Evolutionary conservation across 2,888 invertebrate genomes (phyloP).

Genomic region (Flexamia atlantica): DNA sequence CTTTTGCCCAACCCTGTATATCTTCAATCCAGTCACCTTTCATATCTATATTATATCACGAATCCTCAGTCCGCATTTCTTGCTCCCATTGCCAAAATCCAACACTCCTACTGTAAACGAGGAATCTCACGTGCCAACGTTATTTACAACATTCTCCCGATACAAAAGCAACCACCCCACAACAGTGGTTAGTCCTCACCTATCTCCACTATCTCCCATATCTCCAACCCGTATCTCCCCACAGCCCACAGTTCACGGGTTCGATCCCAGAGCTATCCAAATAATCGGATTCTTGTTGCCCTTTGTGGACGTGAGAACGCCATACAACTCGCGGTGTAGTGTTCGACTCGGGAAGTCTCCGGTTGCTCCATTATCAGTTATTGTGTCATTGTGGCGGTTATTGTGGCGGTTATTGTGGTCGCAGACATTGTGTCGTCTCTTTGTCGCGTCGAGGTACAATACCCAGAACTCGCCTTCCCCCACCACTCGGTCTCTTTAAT

Average conservation of each 20-base stretch:
- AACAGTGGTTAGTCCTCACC: too few relatives aligned
- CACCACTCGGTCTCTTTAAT: slow-evolving; percentile 16
- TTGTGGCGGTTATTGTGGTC: slow-evolving; percentile 5
- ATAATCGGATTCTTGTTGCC: slow-evolving; percentile 42
- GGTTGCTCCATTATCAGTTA: slow-evolving; percentile 38
- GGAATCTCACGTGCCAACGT: too few relatives aligned
- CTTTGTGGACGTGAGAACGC: slow-evolving; percentile 29
- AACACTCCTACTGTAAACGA: too few relatives aligned
- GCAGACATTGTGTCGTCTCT: background rate
- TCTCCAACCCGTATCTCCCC: background rate
- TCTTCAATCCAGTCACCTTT: too few relatives aligned
- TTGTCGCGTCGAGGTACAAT: background rate
- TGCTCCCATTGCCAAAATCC: too few relatives aligned
- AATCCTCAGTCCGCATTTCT: too few relatives aligned
- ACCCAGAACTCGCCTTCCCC: background rate
- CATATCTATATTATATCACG: too few relatives aligned
- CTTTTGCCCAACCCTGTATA: too few relatives aligned
- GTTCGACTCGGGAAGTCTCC: slow-evolving; percentile 31
- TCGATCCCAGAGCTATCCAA: slow-evolving; percentile 40
- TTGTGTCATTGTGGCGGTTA: too few relatives aligned
- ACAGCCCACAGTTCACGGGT: background rate
- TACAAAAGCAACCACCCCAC: too few relatives aligned
- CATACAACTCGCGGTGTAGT: background rate
- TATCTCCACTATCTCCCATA: background rate
- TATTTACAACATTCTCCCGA: too few relatives aligned